phyloP scores from a whole-genome alignment of 2,797 vertebrate genomes.

The Sciurus carolinensis region DNA sequence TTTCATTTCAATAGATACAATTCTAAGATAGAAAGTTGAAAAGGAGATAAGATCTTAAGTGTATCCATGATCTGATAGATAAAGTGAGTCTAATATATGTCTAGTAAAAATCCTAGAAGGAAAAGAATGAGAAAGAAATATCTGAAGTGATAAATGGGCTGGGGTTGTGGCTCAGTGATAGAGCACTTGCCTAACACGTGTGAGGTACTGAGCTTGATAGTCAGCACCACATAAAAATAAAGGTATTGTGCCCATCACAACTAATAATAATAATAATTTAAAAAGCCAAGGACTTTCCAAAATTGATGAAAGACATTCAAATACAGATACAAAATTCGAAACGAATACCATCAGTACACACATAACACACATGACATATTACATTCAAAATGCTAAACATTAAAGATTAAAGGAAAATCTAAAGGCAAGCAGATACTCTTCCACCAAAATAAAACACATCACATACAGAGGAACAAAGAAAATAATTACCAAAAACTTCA shows the following conservation, averaged over 20 bases:
- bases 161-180: too few species aligned
- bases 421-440: background rate
- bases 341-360: background rate
- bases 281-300: background rate
- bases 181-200: too few species aligned
- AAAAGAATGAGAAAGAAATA: background rate
- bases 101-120: background rate
- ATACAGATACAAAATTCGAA: background rate
- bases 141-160: background rate
- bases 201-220: too few species aligned
- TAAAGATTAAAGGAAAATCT: background rate
- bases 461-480: background rate
- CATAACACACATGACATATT: too few species aligned
- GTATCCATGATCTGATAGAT: background rate
- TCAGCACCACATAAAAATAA: too few species aligned
- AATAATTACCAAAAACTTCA: background rate
- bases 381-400: background rate
- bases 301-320: background rate
- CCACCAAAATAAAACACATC: background rate
- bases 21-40: background rate
- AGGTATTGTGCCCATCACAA: too few species aligned
- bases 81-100: background rate
- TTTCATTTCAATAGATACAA: background rate
- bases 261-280: too few species aligned
- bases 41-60: background rate